Base-by-base conservation (phyloP, 2,113 vertebrate genomes). In the Tragulus kanchil region DNA sequence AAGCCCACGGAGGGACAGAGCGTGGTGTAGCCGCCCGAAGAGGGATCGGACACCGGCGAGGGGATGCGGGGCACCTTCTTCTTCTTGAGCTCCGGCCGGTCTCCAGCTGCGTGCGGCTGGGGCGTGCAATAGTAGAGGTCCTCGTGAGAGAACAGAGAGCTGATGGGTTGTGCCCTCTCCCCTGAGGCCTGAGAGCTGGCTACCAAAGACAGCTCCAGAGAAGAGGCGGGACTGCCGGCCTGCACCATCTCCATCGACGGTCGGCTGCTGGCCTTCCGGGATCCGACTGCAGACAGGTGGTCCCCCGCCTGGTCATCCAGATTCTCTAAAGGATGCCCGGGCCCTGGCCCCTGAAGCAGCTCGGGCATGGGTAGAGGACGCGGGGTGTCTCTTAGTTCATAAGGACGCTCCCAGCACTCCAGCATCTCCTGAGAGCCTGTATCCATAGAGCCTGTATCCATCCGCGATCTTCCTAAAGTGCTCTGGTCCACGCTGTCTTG, bases 1-100 rank as follows among this genome's bases (percentile, higher is more conserved):
- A 0, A 61, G 19, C 21, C 7, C 0, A 0, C 9, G 0, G 62
- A 1, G 54, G 4, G 12, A n/a, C 25, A 5, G 12, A 26, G 9
- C 1, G 0, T 0, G 8, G 11, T 1, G 12, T 48, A 0, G 36
- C 9, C 1, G 5, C 58, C 28, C 1, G 0, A 10, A 2, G 67
- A 81, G 23, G 8, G 6, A 12, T 12, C 1, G 10, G 67, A 4
- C 69, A 7, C 21, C 0, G 16, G 5, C 0, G 61, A 67, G 50
- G 19, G 3, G 0, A 3, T 0, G 58, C 0, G 0, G 15, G 11
- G 6, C 28, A 16, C 4, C 0, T 42, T 65, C 62, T 64, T 10
- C 23, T n/a, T 16, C 48, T 23, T 10, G 58, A 8, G 21, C 14
- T 48, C 56, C 12, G 0, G 0, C 0, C 5, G 11, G 48, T 96